Evolutionary conservation across 2,797 vertebrate genomes (phyloP).

Genomic region (Hydrolagus colliei): DNA sequence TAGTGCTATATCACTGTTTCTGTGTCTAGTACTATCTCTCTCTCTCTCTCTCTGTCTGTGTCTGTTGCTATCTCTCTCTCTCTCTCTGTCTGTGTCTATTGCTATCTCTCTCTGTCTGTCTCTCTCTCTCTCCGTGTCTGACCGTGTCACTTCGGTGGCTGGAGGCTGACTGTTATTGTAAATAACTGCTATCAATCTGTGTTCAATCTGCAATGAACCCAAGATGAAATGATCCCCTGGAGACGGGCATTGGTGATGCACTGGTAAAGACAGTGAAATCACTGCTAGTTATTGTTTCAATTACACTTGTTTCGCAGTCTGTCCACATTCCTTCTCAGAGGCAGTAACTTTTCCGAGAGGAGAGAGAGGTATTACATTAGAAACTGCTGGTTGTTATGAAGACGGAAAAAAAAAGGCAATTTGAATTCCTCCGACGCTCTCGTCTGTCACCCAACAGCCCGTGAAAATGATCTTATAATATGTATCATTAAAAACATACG

Average conservation of each 20-base stretch:
- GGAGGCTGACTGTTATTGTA: background rate
- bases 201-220: background rate
- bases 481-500: too few relatives aligned
- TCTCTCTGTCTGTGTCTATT: background rate
- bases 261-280: background rate
- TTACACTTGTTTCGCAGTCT: background rate
- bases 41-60: too few relatives aligned
- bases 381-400: background rate
- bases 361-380: background rate
- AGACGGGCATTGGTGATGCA: background rate
- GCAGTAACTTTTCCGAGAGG: too few relatives aligned
- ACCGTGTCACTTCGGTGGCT: background rate
- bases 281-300: background rate
- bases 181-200: background rate
- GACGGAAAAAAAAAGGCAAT: too few relatives aligned
- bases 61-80: background rate
- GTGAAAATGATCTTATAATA: too few relatives aligned
- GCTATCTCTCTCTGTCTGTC: too few relatives aligned
- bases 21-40: too few relatives aligned
- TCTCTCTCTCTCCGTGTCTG: too few relatives aligned
- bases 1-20: too few relatives aligned
- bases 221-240: background rate
- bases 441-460: too few relatives aligned
- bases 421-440: too few relatives aligned
- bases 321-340: background rate